Conservation (phyloP, 2,113 vertebrate species). For the Scortum barcoo region DNA sequence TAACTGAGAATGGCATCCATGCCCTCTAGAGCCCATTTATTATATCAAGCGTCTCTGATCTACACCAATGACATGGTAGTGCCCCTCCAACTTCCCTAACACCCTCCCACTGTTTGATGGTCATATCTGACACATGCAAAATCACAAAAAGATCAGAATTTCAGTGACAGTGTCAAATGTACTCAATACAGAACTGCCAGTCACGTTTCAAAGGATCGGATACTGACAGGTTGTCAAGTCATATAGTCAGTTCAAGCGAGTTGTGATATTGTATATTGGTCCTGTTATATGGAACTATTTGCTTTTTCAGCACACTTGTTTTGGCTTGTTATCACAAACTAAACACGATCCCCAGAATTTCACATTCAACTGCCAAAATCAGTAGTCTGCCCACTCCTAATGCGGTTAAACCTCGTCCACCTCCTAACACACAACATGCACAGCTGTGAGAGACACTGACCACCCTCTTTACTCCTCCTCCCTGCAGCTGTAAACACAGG, state of each 20-base stretch:
- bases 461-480: neutral
- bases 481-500: neutral
- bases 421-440: neutral
- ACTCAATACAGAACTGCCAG: neutral
- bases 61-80: neutral
- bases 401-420: neutral
- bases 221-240: slow-evolving; percentile 13
- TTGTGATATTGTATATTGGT: neutral
- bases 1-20: neutral
- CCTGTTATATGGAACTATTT: neutral
- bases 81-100: neutral
- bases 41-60: slow-evolving; percentile 2
- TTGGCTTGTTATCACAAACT: neutral
- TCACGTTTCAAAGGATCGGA: neutral
- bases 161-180: neutral
- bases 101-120: slow-evolving; percentile 7
- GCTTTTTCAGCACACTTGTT: neutral
- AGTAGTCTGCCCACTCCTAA: neutral
- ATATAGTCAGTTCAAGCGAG: neutral
- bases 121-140: slow-evolving; percentile 3
- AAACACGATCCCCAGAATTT: neutral
- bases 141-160: neutral
- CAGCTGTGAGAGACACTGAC: slow-evolving; percentile 1
- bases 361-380: slow-evolving; percentile 3
- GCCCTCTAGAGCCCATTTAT: neutral